These are phyloP conservation scores for Thinocorus orbignyianus DNA, from an alignment of 2,113 vertebrate species.

Conservation along the genomic window DNA sequence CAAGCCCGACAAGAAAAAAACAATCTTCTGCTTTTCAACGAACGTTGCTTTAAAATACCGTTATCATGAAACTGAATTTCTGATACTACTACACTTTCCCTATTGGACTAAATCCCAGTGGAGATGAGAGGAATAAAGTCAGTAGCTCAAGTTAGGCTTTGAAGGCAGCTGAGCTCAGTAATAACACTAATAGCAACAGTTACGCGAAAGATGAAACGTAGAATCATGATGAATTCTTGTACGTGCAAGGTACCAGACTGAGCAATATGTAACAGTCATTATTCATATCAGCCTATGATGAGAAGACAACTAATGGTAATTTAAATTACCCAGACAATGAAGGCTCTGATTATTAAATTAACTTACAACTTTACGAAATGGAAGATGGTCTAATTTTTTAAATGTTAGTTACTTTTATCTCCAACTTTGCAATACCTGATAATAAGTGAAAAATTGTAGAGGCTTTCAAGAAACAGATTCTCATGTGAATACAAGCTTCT, in stretches of 20 bases:
- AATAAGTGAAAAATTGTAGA: neutral
- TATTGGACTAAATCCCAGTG: neutral
- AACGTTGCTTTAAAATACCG: neutral
- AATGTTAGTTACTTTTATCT: neutral
- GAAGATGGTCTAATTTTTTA: neutral
- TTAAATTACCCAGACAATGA: neutral
- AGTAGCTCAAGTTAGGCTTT: neutral
- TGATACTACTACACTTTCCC: neutral
- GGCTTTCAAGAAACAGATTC: neutral
- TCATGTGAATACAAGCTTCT: neutral
- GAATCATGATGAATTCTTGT: neutral
- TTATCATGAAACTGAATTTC: neutral
- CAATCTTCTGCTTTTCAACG: neutral
- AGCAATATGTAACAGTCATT: neutral
- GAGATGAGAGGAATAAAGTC: neutral
- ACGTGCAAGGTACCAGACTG: neutral
- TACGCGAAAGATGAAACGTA: neutral
- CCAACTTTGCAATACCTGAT: neutral
- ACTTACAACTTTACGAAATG: neutral
- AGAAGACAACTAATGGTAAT: neutral
- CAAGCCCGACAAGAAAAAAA: neutral
- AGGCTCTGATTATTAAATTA: slow-evolving; percentile 2
- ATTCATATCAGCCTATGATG: neutral
- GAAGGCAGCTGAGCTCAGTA: neutral
- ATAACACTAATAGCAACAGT: neutral